Evolutionary conservation across 1,140 invertebrate species (phyloP).

Genomic region (Tigriopus japonicus): DNA sequence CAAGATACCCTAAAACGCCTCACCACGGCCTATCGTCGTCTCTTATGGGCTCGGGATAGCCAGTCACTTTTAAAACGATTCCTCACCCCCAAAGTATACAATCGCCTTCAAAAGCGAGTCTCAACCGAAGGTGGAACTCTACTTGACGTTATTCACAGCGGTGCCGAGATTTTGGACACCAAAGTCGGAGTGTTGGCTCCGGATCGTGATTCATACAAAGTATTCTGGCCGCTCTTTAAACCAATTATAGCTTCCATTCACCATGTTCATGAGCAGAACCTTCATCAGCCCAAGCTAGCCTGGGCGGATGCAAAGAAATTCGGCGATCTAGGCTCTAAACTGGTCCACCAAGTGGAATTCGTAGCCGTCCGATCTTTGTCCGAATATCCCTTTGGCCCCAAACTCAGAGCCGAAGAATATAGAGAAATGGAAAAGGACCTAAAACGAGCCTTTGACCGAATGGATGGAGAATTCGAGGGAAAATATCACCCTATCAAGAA

Average conservation of each 20-base stretch:
- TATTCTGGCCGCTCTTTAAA: slow-evolving; percentile 1
- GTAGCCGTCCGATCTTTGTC: not conserved
- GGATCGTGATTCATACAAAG: not conserved
- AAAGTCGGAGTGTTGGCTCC: slow-evolving; percentile 1
- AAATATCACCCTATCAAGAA: not conserved
- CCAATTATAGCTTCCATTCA: slow-evolving; percentile 4
- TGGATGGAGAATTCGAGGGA: not conserved
- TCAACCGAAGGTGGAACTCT: not conserved
- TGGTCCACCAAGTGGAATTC: not conserved
- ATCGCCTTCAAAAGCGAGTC: not conserved
- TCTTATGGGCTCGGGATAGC: not conserved
- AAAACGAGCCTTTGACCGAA: not conserved
- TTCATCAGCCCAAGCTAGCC: not conserved
- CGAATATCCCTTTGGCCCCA: not conserved
- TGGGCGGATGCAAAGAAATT: not conserved
- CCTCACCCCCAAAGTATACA: not conserved
- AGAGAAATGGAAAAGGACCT: not conserved
- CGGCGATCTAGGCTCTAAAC: not conserved
- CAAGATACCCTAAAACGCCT: not conserved
- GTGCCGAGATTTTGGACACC: not conserved
- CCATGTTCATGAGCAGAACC: not conserved
- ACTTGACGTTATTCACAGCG: not conserved
- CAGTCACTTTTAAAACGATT: slow-evolving; percentile 8
- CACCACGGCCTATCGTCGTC: not conserved
- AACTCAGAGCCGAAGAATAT: not conserved